Conservation (phyloP, 2,113 vertebrate species). For the Glareola pratincola region DNA sequence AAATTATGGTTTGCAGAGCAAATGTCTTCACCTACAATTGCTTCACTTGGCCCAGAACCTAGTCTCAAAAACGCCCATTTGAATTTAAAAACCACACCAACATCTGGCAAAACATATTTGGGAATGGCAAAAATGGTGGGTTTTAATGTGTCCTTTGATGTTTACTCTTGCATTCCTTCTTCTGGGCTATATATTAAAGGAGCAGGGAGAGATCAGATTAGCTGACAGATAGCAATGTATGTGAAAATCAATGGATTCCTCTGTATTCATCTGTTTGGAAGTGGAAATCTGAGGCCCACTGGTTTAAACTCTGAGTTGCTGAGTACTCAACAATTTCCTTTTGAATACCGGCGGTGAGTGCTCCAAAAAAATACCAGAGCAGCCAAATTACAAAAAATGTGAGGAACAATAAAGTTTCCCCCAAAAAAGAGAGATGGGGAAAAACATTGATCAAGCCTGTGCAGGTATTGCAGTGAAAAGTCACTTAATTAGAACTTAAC, state of each 20-base stretch:
- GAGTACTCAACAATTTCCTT: not conserved
- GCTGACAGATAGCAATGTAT: conserved; percentile 17
- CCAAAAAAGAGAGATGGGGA: not conserved
- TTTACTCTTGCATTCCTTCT: not conserved
- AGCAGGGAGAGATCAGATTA: conserved; percentile 27
- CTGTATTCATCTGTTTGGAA: conserved; percentile 13
- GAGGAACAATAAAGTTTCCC: not conserved
- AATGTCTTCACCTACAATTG: conserved; percentile 29
- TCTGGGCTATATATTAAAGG: not conserved
- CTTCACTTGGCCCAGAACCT: conserved; percentile 33
- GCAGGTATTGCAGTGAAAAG: not conserved
- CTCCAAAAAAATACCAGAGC: not conserved
- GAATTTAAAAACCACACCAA: conserved; percentile 47
- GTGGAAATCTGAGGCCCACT: conserved; percentile 10
- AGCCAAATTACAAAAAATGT: not conserved
- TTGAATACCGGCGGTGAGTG: not conserved
- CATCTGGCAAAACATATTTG: conserved; percentile 40
- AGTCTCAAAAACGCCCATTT: not conserved
- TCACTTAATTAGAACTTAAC: not conserved
- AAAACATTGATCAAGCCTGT: not conserved
- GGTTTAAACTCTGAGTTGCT: not conserved
- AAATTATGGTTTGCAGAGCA: conserved; percentile 21
- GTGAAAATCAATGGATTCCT: conserved; percentile 47
- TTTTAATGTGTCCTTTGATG: not conserved
- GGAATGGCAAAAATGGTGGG: not conserved